Percentiles rank a stretch among this genome's conserved stretches.
phyloP scores from a whole-genome alignment of 2,888 invertebrate genomes.

The Ecdyonurus torrentis region DNA sequence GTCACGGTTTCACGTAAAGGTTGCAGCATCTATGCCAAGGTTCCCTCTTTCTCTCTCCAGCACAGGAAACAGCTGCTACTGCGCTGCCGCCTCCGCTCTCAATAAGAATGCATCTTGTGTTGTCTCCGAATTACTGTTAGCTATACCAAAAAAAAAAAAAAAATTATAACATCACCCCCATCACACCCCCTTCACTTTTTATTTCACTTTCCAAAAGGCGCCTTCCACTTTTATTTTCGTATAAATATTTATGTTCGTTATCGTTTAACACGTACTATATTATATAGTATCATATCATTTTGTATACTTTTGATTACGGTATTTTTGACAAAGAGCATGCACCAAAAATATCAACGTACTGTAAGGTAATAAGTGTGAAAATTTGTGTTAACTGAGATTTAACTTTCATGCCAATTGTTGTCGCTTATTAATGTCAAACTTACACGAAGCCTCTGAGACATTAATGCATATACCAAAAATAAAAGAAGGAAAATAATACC shows the following conservation, averaged over 20 bases:
- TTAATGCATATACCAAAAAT: too few species aligned
- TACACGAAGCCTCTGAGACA: too few species aligned
- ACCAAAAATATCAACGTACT: too few species aligned
- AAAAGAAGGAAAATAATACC: too few species aligned
- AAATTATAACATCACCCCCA: not conserved
- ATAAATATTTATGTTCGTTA: not conserved
- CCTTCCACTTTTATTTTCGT: not conserved
- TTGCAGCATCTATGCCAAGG: not conserved
- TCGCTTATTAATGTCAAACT: too few species aligned
- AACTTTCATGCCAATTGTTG: too few species aligned
- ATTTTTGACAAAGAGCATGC: too few species aligned
- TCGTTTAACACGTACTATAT: too few species aligned
- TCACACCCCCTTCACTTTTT: not conserved
- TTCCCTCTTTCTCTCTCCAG: not conserved
- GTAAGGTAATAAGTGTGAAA: too few species aligned
- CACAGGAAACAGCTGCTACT: not conserved
- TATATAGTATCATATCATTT: too few species aligned
- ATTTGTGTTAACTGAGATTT: too few species aligned
- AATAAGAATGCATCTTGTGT: not conserved
- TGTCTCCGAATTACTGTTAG: not conserved
- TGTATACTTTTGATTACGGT: too few species aligned
- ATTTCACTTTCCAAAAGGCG: not conserved
- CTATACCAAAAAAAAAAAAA: not conserved
- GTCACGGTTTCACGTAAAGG: not conserved
- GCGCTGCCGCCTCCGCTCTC: not conserved